phyloP scores from a whole-genome alignment of 2,888 invertebrate species.

The Ectobius pallidus region DNA sequence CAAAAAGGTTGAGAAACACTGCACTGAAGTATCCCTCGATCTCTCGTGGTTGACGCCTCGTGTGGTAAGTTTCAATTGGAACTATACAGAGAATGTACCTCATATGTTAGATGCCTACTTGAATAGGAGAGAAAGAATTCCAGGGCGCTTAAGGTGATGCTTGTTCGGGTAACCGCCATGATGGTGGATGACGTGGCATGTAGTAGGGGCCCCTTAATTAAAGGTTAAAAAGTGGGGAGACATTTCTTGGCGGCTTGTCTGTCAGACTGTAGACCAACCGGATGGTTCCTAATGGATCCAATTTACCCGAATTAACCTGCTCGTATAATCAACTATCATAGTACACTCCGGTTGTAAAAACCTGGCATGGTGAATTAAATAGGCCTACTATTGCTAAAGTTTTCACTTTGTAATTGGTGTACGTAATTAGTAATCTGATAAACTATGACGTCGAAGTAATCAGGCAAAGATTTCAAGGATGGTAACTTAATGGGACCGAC shows the following conservation, averaged over 20 bases:
- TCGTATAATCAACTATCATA: background rate
- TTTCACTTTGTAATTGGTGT: no score
- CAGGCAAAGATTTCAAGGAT: no score
- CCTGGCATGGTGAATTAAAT: no score
- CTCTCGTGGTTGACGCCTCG: no score
- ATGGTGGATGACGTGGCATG: conserved; percentile 23
- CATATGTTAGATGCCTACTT: background rate
- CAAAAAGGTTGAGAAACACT: no score
- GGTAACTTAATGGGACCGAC: no score
- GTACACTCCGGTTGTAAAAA: conserved; percentile 4
- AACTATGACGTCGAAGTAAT: no score
- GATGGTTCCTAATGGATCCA: conserved; percentile 33
- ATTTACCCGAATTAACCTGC: conserved; percentile 35
- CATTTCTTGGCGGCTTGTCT: background rate
- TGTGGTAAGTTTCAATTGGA: no score
- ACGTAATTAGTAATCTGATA: no score
- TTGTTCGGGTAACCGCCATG: conserved; percentile 26
- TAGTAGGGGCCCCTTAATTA: conserved; percentile 25
- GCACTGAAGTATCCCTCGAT: no score
- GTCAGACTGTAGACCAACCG: conserved; percentile 6
- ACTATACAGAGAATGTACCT: background rate
- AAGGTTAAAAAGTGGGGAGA: conserved; percentile 22
- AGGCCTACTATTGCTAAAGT: no score
- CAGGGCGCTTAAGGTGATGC: conserved; percentile 14
- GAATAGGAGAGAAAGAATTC: conserved; percentile 10